phyloP scores from a whole-genome alignment of 2,797 vertebrate genomes.

The Sebastes nivosus region DNA sequence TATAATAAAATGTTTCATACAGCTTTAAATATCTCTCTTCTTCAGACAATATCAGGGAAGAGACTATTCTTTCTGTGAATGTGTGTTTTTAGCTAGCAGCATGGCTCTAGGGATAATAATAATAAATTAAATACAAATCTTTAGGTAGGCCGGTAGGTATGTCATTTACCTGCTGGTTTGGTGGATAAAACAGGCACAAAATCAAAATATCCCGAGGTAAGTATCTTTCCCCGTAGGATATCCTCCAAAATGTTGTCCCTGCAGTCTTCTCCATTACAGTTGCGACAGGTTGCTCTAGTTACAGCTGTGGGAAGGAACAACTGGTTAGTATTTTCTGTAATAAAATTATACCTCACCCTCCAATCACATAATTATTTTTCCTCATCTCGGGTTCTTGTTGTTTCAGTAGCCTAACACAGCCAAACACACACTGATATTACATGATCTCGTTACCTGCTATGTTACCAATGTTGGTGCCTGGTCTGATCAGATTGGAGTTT shows the following conservation, averaged over 20 bases:
- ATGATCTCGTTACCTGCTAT: conserved; percentile 61
- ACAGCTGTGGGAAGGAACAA: conserved; percentile 19
- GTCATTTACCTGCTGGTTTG: conserved; percentile 58
- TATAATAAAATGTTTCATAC: background rate
- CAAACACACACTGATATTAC: background rate
- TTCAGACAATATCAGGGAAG: background rate
- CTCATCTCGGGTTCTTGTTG: background rate
- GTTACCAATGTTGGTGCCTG: conserved; percentile 45
- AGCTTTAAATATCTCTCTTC: background rate
- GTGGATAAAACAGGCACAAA: accelerated
- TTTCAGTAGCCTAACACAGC: background rate
- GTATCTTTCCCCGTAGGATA: conserved; percentile 18
- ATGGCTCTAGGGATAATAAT: too few relatives aligned
- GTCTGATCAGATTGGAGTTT: conserved; percentile 60
- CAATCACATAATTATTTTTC: background rate
- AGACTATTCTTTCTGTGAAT: background rate
- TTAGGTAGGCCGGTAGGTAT: background rate
- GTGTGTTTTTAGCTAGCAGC: background rate
- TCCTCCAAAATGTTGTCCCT: conserved; percentile 62
- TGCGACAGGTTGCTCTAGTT: conserved; percentile 56
- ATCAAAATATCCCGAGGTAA: conserved; percentile 68
- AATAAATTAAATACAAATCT: background rate
- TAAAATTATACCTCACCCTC: background rate
- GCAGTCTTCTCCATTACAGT: conserved; percentile 55
- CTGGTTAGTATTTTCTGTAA: background rate